Conservation (phyloP, 2,113 vertebrate species). For the Hemiprocne comata region DNA sequence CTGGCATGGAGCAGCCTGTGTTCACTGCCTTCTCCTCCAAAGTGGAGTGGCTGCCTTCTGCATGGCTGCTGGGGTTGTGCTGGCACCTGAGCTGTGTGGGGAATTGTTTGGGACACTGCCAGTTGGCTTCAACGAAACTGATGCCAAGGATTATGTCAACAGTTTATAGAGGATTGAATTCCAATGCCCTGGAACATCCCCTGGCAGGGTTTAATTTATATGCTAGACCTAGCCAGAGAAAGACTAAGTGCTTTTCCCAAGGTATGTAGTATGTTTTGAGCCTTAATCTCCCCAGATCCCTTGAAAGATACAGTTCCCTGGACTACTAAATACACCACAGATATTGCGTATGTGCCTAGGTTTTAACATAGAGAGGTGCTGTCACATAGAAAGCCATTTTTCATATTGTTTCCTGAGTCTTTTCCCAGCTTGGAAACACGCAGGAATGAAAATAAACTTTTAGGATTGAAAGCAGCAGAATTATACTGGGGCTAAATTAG, state of each 20-base stretch:
- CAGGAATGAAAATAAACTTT: neutral
- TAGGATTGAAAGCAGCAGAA: neutral
- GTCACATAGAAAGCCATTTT: neutral
- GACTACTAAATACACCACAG: neutral
- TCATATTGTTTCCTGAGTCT: neutral
- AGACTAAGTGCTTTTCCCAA: slow-evolving; percentile 29
- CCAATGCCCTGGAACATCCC: slow-evolving; percentile 59
- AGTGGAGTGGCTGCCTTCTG: neutral
- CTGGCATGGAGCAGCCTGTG: neutral
- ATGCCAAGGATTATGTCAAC: slow-evolving; percentile 69
- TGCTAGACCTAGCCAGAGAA: neutral
- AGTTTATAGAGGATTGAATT: slow-evolving; percentile 62
- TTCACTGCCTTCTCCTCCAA: neutral
- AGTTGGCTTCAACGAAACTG: slow-evolving; percentile 23
- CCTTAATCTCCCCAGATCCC: neutral
- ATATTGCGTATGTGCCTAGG: neutral
- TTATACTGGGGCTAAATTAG: neutral
- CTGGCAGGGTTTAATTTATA: slow-evolving; percentile 38
- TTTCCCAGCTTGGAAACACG: neutral
- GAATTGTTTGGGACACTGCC: slow-evolving; percentile 23
- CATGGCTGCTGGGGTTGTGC: neutral
- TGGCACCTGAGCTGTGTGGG: neutral
- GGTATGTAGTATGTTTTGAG: neutral
- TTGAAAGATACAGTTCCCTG: neutral
- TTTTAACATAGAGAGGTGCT: neutral